Evolutionary conservation across 2,113 vertebrate species (phyloP).

Genomic region (Tetrax tetrax): DNA sequence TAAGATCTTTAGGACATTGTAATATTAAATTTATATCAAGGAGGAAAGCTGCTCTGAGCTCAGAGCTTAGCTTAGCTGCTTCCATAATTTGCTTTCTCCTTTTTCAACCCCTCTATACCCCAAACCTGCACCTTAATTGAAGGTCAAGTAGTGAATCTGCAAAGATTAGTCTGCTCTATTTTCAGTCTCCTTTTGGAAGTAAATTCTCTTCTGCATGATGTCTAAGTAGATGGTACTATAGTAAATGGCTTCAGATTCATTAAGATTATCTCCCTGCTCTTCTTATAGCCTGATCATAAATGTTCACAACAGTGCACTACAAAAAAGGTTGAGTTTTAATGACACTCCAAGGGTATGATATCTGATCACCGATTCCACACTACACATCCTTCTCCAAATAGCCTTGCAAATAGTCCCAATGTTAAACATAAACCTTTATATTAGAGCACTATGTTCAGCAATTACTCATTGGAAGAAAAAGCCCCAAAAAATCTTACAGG

Average conservation of each 20-base stretch:
- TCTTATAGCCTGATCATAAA: slow-evolving; percentile 70
- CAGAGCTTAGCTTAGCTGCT: background rate
- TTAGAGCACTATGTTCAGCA: background rate
- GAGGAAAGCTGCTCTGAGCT: background rate
- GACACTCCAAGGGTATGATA: slow-evolving; percentile 32
- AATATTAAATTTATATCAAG: background rate
- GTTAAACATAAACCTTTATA: slow-evolving; percentile 53
- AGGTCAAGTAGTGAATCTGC: background rate
- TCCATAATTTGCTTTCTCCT: background rate
- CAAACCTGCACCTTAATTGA: background rate
- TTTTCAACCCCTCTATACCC: background rate
- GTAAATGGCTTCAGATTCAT: slow-evolving; percentile 61
- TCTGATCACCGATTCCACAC: slow-evolving; percentile 37
- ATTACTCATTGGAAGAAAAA: background rate
- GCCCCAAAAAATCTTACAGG: background rate
- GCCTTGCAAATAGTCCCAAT: slow-evolving; percentile 27
- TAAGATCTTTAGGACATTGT: background rate
- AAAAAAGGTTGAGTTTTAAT: slow-evolving; percentile 56
- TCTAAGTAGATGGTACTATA: slow-evolving; percentile 55
- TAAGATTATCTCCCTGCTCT: slow-evolving; percentile 61
- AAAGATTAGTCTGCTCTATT: slow-evolving; percentile 20
- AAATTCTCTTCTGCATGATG: slow-evolving; percentile 22
- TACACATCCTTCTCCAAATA: slow-evolving; percentile 38
- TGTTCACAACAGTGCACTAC: slow-evolving; percentile 58
- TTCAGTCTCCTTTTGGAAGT: slow-evolving; percentile 37